Base-by-base conservation (phyloP, 2,797 vertebrate genomes). In the Fratercula arctica region DNA sequence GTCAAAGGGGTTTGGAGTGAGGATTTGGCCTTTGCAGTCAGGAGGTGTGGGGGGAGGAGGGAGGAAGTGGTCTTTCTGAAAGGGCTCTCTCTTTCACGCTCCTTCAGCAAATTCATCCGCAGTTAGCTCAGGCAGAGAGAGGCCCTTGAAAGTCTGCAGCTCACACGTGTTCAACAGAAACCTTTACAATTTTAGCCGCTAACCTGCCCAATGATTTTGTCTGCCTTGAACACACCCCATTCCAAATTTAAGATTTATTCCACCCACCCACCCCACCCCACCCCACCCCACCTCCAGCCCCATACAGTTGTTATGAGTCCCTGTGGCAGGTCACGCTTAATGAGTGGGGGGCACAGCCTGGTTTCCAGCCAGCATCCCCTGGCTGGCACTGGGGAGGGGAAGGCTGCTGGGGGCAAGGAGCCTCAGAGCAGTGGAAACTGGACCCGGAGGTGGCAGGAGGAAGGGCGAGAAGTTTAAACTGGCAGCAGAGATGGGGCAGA, bases 271-370 rank as follows among this genome's bases (percentile, higher is more conserved):
- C 39, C 39, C n/a, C n/a, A n/a, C n/a, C 39, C 39, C 39, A 11
- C 39, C 39, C 39, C 39, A 35, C 10, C 17, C 6, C 23, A 11
- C 18, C 6, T 16, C 48, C 16, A 8, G 4, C 24, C 16, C 50
- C 0, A 0, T 53, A 16, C 0, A 1, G 29, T 50, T 68, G 60
- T 68, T 66, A 53, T 0, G 5, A 84, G 50, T 20, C 31, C 68
- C 48, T 63, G 48, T 85, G 48, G 66, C 70, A 86, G 39, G 33
- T 81, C 46, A 43, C 1, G 3, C 37, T 54, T 37, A 50, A 20
- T 35, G 53, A 68, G 59, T 9, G 1, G 9, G 43, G 19, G 18
- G 9, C 37, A 69, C 57, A 60, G 53, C n/a, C 53, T 60, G 37
- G 29, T 86, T 69, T 77, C 67, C 64, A 92, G 53, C 28, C 66